Evolutionary conservation across 1,140 invertebrate species (phyloP), one percentile per base, ranked within the genome.

Genomic region (Eurosta solidaginis): DNA sequence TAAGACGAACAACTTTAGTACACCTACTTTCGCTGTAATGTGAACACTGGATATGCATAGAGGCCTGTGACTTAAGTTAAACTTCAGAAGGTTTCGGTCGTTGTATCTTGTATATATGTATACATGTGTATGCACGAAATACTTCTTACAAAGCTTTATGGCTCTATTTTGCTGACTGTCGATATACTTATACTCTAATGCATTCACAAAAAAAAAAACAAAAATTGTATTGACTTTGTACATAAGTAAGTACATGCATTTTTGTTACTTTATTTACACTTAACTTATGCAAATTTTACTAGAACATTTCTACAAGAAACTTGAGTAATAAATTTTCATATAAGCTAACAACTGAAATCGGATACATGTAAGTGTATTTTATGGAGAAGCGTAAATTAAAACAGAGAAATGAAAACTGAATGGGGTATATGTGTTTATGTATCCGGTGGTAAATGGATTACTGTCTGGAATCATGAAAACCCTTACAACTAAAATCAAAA

Each of bases 261-360:
- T n/a, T 17, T 12, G 14, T 47, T 47, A 4, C 12, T n/a, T 17
- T 47, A n/a, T 40, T 68, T 68, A 20, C 20, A 20, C 9, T 42
- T 68, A n/a, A 40, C 59, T 40, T 68, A 68, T 68, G 59, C 27
- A 68, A 68, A 68, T 68, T 68, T 36, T n/a, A 68, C 59, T 17
- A 68, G 59, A 29, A 9, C 20, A 40, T 33, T 68, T 42, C 40
- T 20, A 68, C 17, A 68, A n/a, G 33, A 68, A 29, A 68, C 40
- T 68, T 42, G 59, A 68, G 59, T 40, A 29, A 33, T 68, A 68
- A 68, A 68, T 40, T 68, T 68, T 20, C 59, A 40, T 42, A 20
- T n/a, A 42, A 40, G n/a, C 33, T 42, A 68, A 68, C 59, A 68
- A 68, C 17, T 40, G 59, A 40, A 68, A 68, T 40, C 59, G n/a